A percentile compares a stretch with the other conserved stretches of the same genome.
Conservation (phyloP, 2,113 vertebrate genomes). For the Marmota monax region DNA sequence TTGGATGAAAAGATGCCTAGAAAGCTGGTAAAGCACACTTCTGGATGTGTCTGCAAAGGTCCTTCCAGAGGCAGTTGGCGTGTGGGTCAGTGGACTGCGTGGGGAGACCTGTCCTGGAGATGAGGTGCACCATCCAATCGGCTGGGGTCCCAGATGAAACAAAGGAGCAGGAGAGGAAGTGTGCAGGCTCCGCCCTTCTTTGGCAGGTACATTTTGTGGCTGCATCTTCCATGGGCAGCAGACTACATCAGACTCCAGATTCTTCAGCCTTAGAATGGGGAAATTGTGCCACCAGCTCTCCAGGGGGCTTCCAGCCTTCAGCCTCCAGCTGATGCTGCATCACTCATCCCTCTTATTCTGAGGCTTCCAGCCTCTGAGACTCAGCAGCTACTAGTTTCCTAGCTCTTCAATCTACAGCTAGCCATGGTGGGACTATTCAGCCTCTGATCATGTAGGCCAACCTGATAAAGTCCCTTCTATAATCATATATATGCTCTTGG, state of each 20-base stretch:
- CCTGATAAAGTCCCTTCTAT: neutral
- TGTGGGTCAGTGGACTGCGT: neutral
- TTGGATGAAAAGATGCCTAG: neutral
- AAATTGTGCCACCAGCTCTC: neutral
- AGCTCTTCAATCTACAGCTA: no score
- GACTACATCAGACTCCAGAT: neutral
- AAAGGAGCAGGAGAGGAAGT: no score
- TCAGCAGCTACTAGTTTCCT: neutral
- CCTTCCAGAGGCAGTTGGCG: neutral
- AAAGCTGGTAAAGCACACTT: neutral
- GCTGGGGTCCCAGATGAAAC: neutral
- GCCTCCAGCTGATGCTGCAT: neutral
- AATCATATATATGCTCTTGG: neutral
- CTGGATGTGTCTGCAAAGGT: neutral
- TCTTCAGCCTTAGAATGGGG: neutral
- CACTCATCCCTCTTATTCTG: neutral
- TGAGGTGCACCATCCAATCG: neutral
- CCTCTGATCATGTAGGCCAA: neutral
- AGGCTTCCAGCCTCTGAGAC: neutral
- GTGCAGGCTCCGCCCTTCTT: neutral
- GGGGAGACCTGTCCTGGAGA: neutral
- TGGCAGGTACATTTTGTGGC: neutral
- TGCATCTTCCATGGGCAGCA: no score
- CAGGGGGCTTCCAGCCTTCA: neutral
- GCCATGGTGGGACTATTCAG: neutral